Evolutionary conservation across 2,888 invertebrate genomes (phyloP), one percentile per base, ranked within the genome.

Genomic region (Eupithecia centaureata): DNA sequence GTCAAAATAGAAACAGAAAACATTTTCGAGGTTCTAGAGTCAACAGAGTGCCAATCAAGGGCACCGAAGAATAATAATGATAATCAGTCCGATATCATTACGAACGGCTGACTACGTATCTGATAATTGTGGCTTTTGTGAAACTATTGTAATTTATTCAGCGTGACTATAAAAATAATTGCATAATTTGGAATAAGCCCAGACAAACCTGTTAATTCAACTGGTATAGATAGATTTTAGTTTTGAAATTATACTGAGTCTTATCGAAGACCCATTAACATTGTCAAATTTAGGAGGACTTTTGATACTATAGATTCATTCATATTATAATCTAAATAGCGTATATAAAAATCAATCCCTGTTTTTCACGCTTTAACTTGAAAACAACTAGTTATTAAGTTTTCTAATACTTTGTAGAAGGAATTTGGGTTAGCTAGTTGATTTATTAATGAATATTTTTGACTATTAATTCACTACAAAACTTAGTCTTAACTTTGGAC

Each of bases 41-140:
- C 38, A 61, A 65, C 42, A 61, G 25, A 57, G 61, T 33, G 13
- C 35, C 35, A 58, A 47, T 58, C 61, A 66, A 67, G 58, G 57
- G 22, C 35, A 62, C n/a, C 5, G 22, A 18, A 13, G 22, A 47
- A 42, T 57, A 51, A 38, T 52, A 18, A 13, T 13, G 33, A 42
- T 57, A 51, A 38, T 52, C 59, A 65, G 28, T 38, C 8, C 32
- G 42, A 47, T 58, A 59, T 63, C 13, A 63, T 56, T 32, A n/a
- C 38, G 22, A 47, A 22, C 47, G 22, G 22, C 47, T n/a, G 54
- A 56, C n/a, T 10, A n/a, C n/a, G 30, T 33, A 65, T 35, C 51
- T 65, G 51, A 65, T 65, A 59, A 52, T 56, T 28, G 30, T 32
- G 47, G 10, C 15, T 35, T 47, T 56, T 32, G 61, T 38, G 33